These are phyloP conservation scores for Rhea pennata DNA, from an alignment of 2,113 vertebrate genomes.

Conservation along the genomic window DNA sequence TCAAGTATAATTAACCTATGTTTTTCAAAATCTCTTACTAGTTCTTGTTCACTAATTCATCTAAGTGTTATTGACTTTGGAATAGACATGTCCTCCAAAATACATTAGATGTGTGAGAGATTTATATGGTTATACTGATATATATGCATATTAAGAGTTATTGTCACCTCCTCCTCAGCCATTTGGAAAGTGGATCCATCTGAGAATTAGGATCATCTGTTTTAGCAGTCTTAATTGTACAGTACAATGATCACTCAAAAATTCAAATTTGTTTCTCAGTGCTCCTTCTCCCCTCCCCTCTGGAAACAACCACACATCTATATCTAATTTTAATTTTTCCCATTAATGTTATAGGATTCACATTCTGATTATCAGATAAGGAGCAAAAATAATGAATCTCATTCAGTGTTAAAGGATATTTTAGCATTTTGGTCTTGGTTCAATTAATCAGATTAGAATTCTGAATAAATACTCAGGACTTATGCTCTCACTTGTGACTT, in stretches of 20 bases:
- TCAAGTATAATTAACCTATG: background rate
- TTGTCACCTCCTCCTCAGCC: background rate
- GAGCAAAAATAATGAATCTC: background rate
- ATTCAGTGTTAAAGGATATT: background rate
- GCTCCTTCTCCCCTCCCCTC: background rate
- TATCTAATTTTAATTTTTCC: background rate
- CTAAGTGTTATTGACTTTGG: background rate
- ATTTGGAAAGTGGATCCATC: background rate
- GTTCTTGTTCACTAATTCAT: background rate
- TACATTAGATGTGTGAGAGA: background rate
- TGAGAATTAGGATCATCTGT: background rate
- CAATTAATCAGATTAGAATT: background rate
- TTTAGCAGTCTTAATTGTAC: background rate
- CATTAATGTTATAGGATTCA: background rate
- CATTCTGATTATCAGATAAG: background rate
- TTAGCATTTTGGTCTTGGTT: background rate
- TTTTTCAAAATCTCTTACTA: background rate
- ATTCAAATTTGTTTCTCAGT: background rate
- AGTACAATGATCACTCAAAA: background rate
- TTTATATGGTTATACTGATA: background rate
- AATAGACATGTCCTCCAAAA: background rate
- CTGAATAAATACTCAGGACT: background rate
- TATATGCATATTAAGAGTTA: background rate
- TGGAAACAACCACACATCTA: background rate
- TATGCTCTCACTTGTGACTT: background rate